phyloP scores from a whole-genome alignment of 2,797 vertebrate species.

The Eupleurogrammus muticus region DNA sequence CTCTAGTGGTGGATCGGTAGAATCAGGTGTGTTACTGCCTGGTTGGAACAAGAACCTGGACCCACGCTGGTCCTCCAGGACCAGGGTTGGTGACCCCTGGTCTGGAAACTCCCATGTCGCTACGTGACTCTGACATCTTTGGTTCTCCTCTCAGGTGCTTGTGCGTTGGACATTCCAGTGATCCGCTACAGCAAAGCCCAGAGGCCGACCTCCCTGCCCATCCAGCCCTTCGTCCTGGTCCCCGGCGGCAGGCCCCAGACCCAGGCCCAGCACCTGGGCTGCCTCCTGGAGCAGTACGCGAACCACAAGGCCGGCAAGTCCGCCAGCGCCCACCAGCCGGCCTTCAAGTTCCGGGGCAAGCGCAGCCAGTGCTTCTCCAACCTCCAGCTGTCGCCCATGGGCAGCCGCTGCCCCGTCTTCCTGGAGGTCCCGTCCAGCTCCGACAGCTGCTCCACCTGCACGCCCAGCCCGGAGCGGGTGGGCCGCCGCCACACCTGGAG shows the following conservation, averaged over 20 bases:
- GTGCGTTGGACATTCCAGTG: constrained; percentile 77
- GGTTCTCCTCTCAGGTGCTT: constrained; percentile 61
- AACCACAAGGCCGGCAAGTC: constrained; percentile 86
- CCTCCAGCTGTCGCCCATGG: constrained; percentile 85
- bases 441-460: constrained; percentile 90
- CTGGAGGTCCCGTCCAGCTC: constrained; percentile 85
- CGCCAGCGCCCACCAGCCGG: constrained; percentile 45
- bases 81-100: too few species aligned
- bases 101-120: too few species aligned
- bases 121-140: neutral
- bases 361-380: constrained; percentile 77
- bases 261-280: constrained; percentile 80
- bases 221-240: constrained; percentile 94
- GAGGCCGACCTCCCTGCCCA: constrained; percentile 94
- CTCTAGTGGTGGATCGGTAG: too few species aligned
- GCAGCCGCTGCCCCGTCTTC: constrained; percentile 86
- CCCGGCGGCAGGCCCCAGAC: constrained; percentile 80
- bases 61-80: too few species aligned
- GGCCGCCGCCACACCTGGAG: constrained; percentile 54
- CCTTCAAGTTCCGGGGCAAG: constrained; percentile 65
- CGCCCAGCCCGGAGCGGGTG: constrained; percentile 78
- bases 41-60: too few species aligned
- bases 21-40: too few species aligned
- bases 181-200: constrained; percentile 92
- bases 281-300: constrained; percentile 90